Percentiles rank a stretch among this genome's conserved stretches.
Conservation (phyloP, 2,113 vertebrate species). For the Stegastes partitus region DNA sequence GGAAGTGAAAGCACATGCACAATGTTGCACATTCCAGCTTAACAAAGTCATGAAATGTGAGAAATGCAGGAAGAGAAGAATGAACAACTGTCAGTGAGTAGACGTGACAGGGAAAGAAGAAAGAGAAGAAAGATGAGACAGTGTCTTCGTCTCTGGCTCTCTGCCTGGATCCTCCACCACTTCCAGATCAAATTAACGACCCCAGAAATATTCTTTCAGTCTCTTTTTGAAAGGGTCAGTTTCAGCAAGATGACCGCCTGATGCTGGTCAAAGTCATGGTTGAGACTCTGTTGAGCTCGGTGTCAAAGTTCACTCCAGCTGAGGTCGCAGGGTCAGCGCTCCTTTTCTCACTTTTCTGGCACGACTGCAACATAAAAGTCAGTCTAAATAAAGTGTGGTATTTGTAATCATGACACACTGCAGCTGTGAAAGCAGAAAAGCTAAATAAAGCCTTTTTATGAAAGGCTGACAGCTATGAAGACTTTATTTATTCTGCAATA, state of each 20-base stretch:
- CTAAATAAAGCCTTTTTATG: neutral
- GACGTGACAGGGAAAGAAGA: no score
- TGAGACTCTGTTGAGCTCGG: neutral
- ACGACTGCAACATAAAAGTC: neutral
- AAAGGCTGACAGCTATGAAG: neutral
- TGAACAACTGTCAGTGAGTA: neutral
- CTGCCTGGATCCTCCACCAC: neutral
- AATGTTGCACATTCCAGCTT: no score
- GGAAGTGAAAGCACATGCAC: neutral
- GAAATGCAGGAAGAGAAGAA: no score
- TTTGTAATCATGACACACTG: neutral
- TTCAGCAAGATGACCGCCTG: conserved; percentile 16
- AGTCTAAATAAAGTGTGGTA: neutral
- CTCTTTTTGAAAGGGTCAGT: neutral
- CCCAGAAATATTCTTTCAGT: conserved; percentile 9
- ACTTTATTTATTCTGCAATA: neutral
- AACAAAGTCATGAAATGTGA: no score
- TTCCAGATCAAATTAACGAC: neutral
- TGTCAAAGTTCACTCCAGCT: conserved; percentile 14
- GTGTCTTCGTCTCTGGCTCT: neutral
- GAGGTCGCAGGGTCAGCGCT: neutral
- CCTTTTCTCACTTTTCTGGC: conserved; percentile 5
- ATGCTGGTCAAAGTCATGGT: conserved; percentile 20
- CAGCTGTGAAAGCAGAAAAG: neutral
- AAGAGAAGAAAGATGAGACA: neutral